Conservation (phyloP, 2,113 vertebrate genomes). For the Ceyx melanurus region DNA sequence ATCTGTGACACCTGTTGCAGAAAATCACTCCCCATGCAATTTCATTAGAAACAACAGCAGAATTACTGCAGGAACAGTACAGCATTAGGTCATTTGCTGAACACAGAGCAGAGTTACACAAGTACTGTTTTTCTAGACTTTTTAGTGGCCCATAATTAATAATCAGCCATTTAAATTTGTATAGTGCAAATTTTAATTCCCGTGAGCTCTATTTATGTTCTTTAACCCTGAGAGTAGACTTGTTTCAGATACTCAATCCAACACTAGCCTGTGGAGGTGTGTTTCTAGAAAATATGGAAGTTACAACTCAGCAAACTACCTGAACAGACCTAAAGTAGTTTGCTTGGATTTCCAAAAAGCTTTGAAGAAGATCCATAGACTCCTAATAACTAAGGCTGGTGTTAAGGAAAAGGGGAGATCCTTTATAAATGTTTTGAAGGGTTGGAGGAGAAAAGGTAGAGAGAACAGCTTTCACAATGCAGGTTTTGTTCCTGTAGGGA, state of each 20-base stretch:
- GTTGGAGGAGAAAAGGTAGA: not conserved
- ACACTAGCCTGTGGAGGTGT: rapidly evolving
- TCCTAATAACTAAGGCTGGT: not conserved
- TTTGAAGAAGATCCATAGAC: not conserved
- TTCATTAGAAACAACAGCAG: not conserved
- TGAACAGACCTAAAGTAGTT: not conserved
- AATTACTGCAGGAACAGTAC: not conserved
- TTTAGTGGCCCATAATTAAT: not conserved
- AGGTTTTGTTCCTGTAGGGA: not conserved
- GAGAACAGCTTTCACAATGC: not conserved
- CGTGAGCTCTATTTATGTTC: not conserved
- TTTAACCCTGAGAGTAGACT: not conserved
- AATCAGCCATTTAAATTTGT: not conserved
- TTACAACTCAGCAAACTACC: not conserved
- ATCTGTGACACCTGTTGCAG: not conserved
- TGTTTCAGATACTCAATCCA: not conserved
- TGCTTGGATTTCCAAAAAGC: not conserved
- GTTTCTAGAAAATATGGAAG: not conserved
- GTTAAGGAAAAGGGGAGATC: not conserved
- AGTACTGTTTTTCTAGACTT: not conserved
- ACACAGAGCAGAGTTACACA: not conserved
- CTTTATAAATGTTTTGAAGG: not conserved
- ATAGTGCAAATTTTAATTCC: not conserved
- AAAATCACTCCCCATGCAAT: not conserved
- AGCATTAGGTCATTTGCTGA: not conserved